Evolutionary conservation across 2,888 invertebrate genomes (phyloP).

Genomic region (Orthonychiurus folsomi): DNA sequence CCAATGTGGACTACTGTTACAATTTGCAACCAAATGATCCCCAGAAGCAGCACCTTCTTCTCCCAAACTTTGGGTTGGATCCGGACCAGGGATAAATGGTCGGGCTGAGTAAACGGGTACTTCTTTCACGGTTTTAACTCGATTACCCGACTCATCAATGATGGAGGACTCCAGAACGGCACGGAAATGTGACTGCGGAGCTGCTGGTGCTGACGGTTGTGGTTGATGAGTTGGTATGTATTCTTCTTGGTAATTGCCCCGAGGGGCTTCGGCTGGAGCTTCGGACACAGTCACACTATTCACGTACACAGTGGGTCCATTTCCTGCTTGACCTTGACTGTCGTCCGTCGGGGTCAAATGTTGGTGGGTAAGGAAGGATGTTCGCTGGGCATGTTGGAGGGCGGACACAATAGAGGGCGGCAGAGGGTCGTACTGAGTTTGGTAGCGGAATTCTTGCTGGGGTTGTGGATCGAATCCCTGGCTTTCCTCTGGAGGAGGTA

Average conservation of each 20-base stretch:
- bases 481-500: slow-evolving; percentile 14
- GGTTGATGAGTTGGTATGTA: neutral
- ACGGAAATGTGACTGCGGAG: neutral
- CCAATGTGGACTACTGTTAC: slow-evolving; percentile 11
- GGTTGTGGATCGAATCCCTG: neutral
- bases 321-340: neutral
- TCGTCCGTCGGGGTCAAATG: slow-evolving; percentile 19
- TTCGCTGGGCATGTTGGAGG: slow-evolving; percentile 38
- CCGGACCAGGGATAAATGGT: neutral
- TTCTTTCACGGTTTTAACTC: neutral
- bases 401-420: slow-evolving; percentile 38
- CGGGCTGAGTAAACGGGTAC: neutral
- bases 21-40: slow-evolving; percentile 12
- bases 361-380: slow-evolving; percentile 39
- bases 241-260: too few relatives aligned
- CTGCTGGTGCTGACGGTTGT: neutral
- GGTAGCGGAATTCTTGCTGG: neutral
- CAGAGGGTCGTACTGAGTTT: slow-evolving; percentile 27
- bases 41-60: neutral
- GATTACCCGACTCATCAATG: slow-evolving; percentile 3
- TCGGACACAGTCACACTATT: slow-evolving; percentile 26
- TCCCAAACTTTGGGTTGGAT: neutral
- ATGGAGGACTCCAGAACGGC: neutral
- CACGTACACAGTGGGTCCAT: slow-evolving; percentile 23
- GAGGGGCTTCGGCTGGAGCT: neutral